phyloP scores from a whole-genome alignment of 1,140 invertebrate species.

The Cyclina sinensis region DNA sequence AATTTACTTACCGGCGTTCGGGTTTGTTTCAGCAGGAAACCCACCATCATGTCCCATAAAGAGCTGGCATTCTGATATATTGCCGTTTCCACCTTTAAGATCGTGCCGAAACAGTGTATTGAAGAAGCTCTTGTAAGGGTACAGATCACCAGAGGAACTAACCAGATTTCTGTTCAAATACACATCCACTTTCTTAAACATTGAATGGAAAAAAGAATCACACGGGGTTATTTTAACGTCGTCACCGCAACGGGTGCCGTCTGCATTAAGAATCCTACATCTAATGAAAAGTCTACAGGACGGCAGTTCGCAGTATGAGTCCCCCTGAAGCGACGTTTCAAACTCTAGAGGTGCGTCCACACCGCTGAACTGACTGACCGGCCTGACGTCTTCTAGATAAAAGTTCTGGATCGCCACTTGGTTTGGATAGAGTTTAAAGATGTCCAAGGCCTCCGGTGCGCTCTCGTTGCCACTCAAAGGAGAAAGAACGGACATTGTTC shows the following conservation, averaged over 20 bases:
- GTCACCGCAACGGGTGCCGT: not conserved
- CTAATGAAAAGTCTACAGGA: not conserved
- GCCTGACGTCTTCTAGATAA: not conserved
- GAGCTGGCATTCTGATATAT: not conserved
- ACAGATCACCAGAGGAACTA: not conserved
- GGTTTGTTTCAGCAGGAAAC: not conserved
- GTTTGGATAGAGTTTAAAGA: not conserved
- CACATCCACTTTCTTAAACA: not conserved
- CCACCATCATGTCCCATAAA: not conserved
- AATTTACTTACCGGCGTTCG: not conserved
- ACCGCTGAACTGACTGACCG: not conserved
- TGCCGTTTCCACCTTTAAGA: not conserved
- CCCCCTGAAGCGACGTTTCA: not conserved
- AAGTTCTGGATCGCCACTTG: not conserved
- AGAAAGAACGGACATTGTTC: not conserved
- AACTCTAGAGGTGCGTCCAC: not conserved
- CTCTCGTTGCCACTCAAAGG: not conserved
- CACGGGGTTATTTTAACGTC: not conserved
- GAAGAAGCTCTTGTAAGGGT: not conserved
- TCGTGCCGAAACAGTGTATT: not conserved
- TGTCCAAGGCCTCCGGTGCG: not conserved
- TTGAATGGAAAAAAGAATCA: not conserved
- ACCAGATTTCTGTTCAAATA: not conserved
- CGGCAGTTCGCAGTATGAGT: not conserved
- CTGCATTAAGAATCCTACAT: not conserved